Conservation (phyloP, 2,113 vertebrate species). For the Syrmaticus mikado region DNA sequence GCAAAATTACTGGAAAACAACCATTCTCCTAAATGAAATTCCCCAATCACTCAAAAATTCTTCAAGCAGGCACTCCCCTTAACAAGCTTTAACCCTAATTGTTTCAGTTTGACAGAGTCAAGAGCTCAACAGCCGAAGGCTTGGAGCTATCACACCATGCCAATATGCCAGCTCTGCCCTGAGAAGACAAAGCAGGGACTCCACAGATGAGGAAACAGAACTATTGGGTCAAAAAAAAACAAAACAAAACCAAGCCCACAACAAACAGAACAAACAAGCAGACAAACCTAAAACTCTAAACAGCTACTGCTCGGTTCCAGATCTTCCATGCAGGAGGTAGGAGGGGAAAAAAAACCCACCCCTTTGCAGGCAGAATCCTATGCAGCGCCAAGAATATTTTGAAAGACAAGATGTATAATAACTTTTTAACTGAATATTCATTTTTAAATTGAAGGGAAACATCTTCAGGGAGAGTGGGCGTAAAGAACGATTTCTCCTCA, state of each 20-base stretch:
- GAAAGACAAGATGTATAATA: conserved; percentile 53
- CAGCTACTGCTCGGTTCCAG: background rate
- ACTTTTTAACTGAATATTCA: conserved; percentile 57
- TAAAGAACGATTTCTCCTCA: conserved; percentile 17
- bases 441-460: conserved; percentile 59
- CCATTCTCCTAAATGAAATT: background rate
- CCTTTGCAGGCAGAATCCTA: conserved; percentile 31
- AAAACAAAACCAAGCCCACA: background rate
- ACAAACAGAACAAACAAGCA: background rate
- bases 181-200: background rate
- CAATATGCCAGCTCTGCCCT: background rate
- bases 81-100: background rate
- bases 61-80: background rate
- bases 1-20: background rate
- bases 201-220: background rate
- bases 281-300: background rate
- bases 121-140: fast-evolving
- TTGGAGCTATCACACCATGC: fast-evolving
- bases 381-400: conserved; percentile 41
- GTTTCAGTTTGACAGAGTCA: background rate
- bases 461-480: conserved; percentile 49
- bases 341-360: background rate
- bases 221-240: background rate
- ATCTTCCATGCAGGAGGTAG: background rate
- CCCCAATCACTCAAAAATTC: background rate